phyloP scores from a whole-genome alignment of 2,888 invertebrate species.

The Zelleria hepariella region DNA sequence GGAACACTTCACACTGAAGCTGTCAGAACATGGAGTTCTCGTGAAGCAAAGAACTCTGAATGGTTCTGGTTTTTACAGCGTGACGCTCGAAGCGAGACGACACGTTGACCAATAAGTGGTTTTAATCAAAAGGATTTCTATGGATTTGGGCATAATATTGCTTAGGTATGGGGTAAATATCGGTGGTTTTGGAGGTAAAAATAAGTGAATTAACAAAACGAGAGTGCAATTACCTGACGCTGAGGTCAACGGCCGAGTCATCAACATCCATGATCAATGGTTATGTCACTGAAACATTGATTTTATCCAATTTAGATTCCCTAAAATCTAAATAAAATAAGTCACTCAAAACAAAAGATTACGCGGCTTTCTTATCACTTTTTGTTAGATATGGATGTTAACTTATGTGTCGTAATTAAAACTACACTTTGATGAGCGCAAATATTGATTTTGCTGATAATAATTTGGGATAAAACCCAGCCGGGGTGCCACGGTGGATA shows the following conservation, averaged over 20 bases:
- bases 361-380: not conserved
- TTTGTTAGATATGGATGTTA: not conserved
- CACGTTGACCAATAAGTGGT: no score
- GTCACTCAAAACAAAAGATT: not conserved
- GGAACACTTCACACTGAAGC: no score
- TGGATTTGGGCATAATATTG: no score
- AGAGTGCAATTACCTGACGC: slow-evolving; percentile 76
- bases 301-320: not conserved
- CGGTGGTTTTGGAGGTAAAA: not conserved
- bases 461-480: slow-evolving; percentile 11
- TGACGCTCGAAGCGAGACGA: no score
- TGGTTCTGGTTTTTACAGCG: no score
- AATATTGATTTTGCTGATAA: slow-evolving; percentile 18
- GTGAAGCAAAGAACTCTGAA: no score
- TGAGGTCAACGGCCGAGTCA: slow-evolving; percentile 90
- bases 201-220: not conserved
- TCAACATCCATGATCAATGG: slow-evolving; percentile 85
- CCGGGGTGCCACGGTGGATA: slow-evolving; percentile 8
- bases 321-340: not conserved
- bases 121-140: no score
- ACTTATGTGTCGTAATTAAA: not conserved
- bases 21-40: no score
- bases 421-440: slow-evolving; percentile 11
- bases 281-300: not conserved
- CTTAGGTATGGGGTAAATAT: no score